A percentile compares a stretch with the other conserved stretches of the same genome.
Evolutionary conservation across 2,888 invertebrate genomes (phyloP).

Genomic region (Cepaea hortensis): DNA sequence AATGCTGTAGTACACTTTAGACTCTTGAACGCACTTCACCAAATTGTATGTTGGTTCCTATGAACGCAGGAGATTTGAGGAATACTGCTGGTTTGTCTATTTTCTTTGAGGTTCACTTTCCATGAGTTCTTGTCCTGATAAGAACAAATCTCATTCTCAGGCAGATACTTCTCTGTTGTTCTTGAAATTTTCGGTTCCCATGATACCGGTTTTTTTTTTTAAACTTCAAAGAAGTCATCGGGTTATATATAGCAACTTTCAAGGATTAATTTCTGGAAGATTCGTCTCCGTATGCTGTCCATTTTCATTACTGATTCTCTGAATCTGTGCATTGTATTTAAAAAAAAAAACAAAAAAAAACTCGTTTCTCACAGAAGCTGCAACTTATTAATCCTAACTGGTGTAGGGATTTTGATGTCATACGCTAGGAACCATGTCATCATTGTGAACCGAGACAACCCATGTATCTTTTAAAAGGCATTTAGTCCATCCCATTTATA

Average conservation of each 20-base stretch:
- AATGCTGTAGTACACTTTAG: constrained; percentile 12
- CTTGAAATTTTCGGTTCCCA: constrained; percentile 18
- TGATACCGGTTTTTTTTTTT: constrained; percentile 13
- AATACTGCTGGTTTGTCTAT: background rate
- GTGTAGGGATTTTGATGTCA: too few relatives aligned
- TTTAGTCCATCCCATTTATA: too few relatives aligned
- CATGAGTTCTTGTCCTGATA: constrained; percentile 20
- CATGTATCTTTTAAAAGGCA: too few relatives aligned
- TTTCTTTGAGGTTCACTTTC: constrained; percentile 30
- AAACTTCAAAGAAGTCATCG: constrained; percentile 8
- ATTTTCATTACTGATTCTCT: background rate
- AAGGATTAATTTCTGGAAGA: constrained; percentile 17
- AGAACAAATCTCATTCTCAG: constrained; percentile 14
- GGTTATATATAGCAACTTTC: constrained; percentile 15
- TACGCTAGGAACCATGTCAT: too few relatives aligned
- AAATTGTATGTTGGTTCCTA: constrained; percentile 9
- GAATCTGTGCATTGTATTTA: too few relatives aligned
- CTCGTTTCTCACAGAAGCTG: too few relatives aligned
- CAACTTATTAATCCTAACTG: too few relatives aligned
- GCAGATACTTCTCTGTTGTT: constrained; percentile 1
- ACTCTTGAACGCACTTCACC: constrained; percentile 12
- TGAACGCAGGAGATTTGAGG: background rate
- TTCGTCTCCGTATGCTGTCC: background rate
- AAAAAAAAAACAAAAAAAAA: too few relatives aligned
- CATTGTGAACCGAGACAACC: too few relatives aligned